A percentile compares a stretch with the other conserved stretches of the same genome.
These are phyloP conservation scores for Apostichopus parvimensis DNA, from an alignment of 35 echinoderm and acorn worm genomes.

Conservation along the genomic window DNA sequence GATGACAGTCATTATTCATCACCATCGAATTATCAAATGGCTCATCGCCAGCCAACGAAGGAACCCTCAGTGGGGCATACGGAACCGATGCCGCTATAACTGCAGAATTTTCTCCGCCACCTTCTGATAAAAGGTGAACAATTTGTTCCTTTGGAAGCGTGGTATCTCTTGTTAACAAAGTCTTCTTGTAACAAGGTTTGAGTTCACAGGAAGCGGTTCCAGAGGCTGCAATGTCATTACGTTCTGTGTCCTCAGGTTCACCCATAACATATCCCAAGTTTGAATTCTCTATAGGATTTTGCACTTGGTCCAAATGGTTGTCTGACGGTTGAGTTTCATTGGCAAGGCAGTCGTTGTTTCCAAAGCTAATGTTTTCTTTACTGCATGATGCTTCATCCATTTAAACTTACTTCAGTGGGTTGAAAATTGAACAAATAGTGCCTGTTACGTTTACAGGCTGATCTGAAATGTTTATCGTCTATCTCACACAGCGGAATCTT, in stretches of 20 bases:
- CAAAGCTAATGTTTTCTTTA: no score
- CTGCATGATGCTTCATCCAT: no score
- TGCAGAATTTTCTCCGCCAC: slow-evolving; percentile 3
- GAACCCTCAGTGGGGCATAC: slow-evolving; percentile 16
- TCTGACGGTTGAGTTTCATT: no score
- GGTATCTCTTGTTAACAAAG: neutral
- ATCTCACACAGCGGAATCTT: no score
- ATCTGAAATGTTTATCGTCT: no score
- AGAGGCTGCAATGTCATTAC: neutral
- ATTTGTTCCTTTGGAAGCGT: neutral
- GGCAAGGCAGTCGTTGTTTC: no score
- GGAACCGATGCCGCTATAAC: neutral
- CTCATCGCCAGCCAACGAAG: slow-evolving; percentile 22
- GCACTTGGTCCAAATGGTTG: no score
- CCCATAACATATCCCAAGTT: no score
- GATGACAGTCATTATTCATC: neutral
- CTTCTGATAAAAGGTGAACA: neutral
- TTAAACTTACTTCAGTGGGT: no score
- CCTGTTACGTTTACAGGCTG: no score
- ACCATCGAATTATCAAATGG: neutral
- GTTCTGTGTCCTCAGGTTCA: neutral
- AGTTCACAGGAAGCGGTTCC: neutral
- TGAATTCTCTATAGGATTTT: no score
- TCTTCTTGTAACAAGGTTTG: neutral
- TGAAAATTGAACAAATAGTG: no score